These are phyloP conservation scores for Ceratotherium simum DNA, from an alignment of 2,113 vertebrate species.

Conservation along the genomic window DNA sequence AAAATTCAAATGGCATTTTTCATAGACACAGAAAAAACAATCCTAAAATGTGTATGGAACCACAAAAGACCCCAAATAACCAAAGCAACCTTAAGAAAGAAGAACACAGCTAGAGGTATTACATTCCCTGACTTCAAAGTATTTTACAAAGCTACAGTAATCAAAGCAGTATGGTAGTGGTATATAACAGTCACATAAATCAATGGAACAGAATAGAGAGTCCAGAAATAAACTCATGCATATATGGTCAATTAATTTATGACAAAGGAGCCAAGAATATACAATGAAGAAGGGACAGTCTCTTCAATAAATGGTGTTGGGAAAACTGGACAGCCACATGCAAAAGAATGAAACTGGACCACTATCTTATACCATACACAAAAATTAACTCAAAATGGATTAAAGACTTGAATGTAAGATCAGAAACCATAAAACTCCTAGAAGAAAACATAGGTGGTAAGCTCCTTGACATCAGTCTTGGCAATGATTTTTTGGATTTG, in stretches of 20 bases:
- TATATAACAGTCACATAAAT: neutral
- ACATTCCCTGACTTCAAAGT: neutral
- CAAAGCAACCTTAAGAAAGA: neutral
- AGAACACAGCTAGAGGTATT: neutral
- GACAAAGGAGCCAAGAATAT: neutral
- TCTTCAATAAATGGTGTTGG: neutral
- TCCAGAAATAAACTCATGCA: neutral
- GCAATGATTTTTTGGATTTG: neutral
- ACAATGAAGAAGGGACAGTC: neutral
- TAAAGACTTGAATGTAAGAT: neutral
- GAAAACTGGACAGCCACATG: neutral
- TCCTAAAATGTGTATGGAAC: neutral
- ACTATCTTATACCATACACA: neutral
- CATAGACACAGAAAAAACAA: neutral
- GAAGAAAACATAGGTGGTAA: neutral
- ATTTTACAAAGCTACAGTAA: neutral
- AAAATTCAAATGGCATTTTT: neutral
- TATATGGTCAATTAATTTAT: neutral
- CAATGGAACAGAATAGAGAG: neutral
- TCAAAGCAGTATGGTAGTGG: neutral
- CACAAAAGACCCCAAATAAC: neutral
- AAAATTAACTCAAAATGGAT: neutral
- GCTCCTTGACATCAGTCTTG: neutral
- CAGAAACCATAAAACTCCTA: neutral
- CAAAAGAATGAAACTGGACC: neutral